phyloP scores from a whole-genome alignment of 2,888 invertebrate species.

The Agrotis exclamationis region DNA sequence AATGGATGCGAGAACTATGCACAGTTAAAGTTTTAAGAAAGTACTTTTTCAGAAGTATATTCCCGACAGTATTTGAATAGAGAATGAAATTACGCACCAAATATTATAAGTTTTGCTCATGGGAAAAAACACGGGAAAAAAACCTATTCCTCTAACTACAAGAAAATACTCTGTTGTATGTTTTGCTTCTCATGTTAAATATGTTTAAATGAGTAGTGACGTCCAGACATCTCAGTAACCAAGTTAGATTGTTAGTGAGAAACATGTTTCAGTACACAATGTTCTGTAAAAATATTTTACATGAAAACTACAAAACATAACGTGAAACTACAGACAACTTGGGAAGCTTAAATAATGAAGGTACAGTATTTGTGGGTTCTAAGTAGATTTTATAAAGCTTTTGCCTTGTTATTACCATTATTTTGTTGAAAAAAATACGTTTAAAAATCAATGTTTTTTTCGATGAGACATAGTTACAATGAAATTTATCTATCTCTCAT shows the following conservation, averaged over 20 bases:
- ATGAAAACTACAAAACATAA: conserved; percentile 15
- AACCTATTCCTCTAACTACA: too few relatives aligned
- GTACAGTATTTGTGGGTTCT: background rate
- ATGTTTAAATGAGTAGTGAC: background rate
- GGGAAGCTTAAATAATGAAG: conserved; percentile 21
- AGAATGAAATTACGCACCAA: too few relatives aligned
- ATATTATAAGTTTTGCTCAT: too few relatives aligned
- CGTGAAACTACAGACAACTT: background rate
- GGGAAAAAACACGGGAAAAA: too few relatives aligned
- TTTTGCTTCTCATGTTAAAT: background rate
- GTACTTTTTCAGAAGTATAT: too few relatives aligned
- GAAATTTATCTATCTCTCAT: too few relatives aligned
- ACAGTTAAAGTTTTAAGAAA: too few relatives aligned
- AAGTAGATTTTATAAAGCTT: background rate
- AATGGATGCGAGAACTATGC: too few relatives aligned
- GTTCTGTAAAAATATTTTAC: conserved; percentile 5
- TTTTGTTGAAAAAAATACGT: background rate
- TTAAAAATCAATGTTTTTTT: background rate
- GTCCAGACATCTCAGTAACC: background rate
- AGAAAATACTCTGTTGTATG: too few relatives aligned
- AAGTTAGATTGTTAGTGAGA: conserved; percentile 2
- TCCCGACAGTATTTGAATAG: too few relatives aligned
- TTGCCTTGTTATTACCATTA: background rate
- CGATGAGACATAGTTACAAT: too few relatives aligned
- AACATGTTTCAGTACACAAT: conserved; percentile 11